Percentiles rank a stretch among this genome's conserved stretches.
phyloP scores from a whole-genome alignment of 2,113 vertebrate species.

The Acanthisitta chloris region DNA sequence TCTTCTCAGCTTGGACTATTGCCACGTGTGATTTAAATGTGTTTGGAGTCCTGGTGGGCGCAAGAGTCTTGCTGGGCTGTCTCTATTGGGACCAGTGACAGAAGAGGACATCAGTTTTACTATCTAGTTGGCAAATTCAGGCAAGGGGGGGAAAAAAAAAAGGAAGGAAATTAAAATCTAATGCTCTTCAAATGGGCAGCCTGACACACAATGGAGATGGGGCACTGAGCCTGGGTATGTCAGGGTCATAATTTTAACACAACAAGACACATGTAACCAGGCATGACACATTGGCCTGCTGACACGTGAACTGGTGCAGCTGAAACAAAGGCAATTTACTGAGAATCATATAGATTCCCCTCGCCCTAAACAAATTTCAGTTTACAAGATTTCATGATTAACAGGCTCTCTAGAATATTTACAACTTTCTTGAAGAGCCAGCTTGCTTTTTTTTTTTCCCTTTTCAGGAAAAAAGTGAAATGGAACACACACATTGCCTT shows the following conservation, averaged over 20 bases:
- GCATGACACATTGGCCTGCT: conserved; percentile 21
- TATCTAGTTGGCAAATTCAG: neutral
- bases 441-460: rapidly evolving
- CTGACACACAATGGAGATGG: conserved; percentile 35
- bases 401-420: conserved; percentile 39
- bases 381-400: conserved; percentile 30
- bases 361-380: neutral
- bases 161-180: conserved; percentile 61
- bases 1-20: neutral
- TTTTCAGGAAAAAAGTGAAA: neutral
- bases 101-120: neutral
- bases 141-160: neutral
- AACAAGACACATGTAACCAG: conserved; percentile 70
- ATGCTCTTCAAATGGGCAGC: conserved; percentile 32
- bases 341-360: neutral
- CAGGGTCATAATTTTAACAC: conserved; percentile 64
- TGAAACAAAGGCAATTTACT: conserved; percentile 38
- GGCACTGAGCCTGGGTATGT: conserved; percentile 54
- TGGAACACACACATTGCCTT: conserved; percentile 19
- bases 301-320: neutral
- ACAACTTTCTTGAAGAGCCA: conserved; percentile 29
- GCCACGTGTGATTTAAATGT: conserved; percentile 1
- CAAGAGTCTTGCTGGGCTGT: neutral
- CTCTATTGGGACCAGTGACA: neutral
- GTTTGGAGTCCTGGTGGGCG: conserved; percentile 24